These are phyloP conservation scores for Coelinius sp. DNA, from an alignment of 2,888 invertebrate species.

Conservation along the genomic window DNA sequence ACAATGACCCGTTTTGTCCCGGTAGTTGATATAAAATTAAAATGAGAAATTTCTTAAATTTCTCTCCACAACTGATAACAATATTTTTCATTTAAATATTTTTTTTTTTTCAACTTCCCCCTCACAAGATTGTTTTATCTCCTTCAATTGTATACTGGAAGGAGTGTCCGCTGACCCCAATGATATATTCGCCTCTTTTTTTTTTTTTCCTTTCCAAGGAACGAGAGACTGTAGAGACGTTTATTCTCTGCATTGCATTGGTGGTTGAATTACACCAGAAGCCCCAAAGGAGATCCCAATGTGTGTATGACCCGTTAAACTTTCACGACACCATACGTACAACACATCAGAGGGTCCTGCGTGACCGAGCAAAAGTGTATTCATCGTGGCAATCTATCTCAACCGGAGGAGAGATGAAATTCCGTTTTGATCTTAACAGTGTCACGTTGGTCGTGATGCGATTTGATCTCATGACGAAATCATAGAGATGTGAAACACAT, in stretches of 20 bases:
- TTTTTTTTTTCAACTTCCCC: not conserved
- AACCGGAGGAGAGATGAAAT: conserved; percentile 41
- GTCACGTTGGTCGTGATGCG: conserved; percentile 35
- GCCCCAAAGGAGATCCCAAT: not conserved
- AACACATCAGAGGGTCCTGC: conserved; percentile 22
- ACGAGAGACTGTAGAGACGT: not conserved
- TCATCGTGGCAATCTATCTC: conserved; percentile 39
- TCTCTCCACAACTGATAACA: too few relatives aligned
- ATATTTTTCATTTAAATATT: not conserved
- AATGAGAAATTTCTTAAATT: too few relatives aligned
- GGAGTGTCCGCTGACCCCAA: conserved; percentile 2
- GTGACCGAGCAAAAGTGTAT: conserved; percentile 29
- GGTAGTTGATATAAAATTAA: not conserved
- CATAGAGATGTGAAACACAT: not conserved
- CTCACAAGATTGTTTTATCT: not conserved
- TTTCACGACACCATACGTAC: conserved; percentile 23
- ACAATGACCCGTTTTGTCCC: not conserved
- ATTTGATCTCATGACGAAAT: conserved; percentile 16
- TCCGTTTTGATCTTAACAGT: conserved; percentile 39
- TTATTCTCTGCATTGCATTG: conserved; percentile 7
- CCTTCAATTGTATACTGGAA: not conserved
- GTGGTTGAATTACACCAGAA: conserved; percentile 13
- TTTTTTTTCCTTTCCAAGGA: not conserved
- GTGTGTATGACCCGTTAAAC: conserved; percentile 37
- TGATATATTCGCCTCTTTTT: not conserved